Base-by-base conservation (phyloP, 2,113 vertebrate species). In the Eupsittula cactorum region DNA sequence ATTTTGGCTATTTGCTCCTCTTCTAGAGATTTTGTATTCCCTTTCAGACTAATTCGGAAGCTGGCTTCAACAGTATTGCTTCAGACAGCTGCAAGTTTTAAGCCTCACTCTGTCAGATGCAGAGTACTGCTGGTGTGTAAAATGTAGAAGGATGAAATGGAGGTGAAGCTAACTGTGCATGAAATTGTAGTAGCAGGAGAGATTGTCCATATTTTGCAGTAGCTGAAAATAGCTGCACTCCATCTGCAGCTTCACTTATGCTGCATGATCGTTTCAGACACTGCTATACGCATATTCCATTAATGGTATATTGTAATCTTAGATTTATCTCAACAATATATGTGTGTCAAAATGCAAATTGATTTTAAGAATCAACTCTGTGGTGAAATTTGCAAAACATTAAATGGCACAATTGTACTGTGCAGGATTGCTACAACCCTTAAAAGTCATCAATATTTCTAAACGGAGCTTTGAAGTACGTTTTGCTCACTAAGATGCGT, bases 171-270 rank as follows among this genome's bases (percentile, higher is more conserved):
- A 98, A 98, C 97, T 98, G 96, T 96, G 97, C 82, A 1, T 98
- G 98, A 98, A 98, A 99, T 98, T 98, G 96, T 97, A 97, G 96
- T 96, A 91, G 70, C 96, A 97, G 95, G 94, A 97, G 96, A 97
- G 94, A 97, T 90, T 97, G 96, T 93, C 96, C 92, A 90, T 92
- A 94, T 98, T 98, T 98, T 97, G 93, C 96, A 96, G 83, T 90
- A 96, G 90, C 97, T 98, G 96, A 98, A 98, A 98, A 98, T 98
- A 98, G 97, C 95, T 71, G 49, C 52, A 68, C 64, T 97, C 97
- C 96, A 91, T 97, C 91, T 97, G 84, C 93, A 96, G 84, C 75
- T 90, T 97, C 73, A 46, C 25, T 83, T 93, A 27, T 20, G 82
- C 92, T 81, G 83, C 90, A 60, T 92, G 90, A 97, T 96, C 41